phyloP scores from a whole-genome alignment of 1,140 invertebrate genomes.

The Helicoverpa zea region DNA sequence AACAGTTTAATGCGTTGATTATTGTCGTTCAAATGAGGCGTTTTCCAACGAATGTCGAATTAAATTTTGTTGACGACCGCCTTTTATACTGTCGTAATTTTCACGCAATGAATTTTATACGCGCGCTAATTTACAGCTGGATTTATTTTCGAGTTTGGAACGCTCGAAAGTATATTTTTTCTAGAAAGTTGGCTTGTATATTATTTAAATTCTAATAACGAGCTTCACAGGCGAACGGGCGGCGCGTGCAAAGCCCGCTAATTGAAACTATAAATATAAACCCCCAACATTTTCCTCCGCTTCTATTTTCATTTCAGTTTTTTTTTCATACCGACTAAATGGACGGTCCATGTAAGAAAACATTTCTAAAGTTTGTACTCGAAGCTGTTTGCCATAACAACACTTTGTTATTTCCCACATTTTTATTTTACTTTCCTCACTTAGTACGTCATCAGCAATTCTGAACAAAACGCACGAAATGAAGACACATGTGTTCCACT shows the following conservation, averaged over 20 bases:
- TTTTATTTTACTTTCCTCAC: conserved; percentile 1
- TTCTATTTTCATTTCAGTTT: conserved; percentile 69
- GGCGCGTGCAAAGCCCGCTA: conserved; percentile 74
- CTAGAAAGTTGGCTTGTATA: conserved; percentile 54
- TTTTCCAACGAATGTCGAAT: conserved; percentile 71
- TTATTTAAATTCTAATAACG: conserved; percentile 67
- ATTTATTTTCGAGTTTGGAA: conserved; percentile 54
- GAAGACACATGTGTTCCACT: conserved; percentile 57
- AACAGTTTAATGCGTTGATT: conserved; percentile 73
- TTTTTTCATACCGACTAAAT: conserved; percentile 59
- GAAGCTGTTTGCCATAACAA: conserved; percentile 25
- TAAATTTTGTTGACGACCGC: conserved; percentile 72
- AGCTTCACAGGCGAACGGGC: conserved; percentile 56
- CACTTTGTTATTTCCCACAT: conserved; percentile 29
- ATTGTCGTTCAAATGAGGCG: conserved; percentile 73
- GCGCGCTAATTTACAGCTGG: conserved; percentile 55
- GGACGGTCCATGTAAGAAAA: conserved; percentile 54
- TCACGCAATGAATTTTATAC: conserved; percentile 71
- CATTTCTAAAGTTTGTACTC: conserved; percentile 51
- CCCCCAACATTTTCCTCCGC: conserved; percentile 66
- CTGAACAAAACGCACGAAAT: conserved; percentile 50
- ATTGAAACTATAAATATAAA: conserved; percentile 84
- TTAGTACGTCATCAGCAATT: conserved; percentile 52
- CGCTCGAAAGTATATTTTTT: conserved; percentile 27
- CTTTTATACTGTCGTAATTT: conserved; percentile 74